phyloP scores from a whole-genome alignment of 2,113 vertebrate species.

The Odocoileus hemionus region DNA sequence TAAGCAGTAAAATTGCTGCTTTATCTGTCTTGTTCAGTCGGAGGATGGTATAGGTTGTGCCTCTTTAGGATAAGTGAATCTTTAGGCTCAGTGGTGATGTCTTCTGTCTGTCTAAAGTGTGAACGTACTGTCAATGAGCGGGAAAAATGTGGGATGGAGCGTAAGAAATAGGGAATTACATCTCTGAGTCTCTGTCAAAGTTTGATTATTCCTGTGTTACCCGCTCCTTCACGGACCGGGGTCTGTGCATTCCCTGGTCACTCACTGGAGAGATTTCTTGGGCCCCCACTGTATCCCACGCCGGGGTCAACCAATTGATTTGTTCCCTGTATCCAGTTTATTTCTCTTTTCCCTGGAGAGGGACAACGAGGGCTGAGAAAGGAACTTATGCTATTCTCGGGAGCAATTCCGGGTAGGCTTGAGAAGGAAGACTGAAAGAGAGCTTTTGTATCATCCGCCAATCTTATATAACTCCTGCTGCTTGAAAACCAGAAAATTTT shows the following conservation, averaged over 20 bases:
- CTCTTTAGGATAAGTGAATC: neutral
- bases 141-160: fast-evolving
- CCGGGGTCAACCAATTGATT: too few relatives aligned
- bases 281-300: fast-evolving
- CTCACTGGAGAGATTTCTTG: neutral
- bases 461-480: neutral
- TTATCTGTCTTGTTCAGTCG: neutral
- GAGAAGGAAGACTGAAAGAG: fast-evolving
- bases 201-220: fast-evolving
- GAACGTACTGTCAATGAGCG: fast-evolving
- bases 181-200: neutral
- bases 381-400: fast-evolving
- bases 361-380: neutral
- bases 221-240: fast-evolving
- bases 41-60: neutral
- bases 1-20: neutral
- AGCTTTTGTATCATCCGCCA: neutral
- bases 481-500: neutral
- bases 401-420: neutral
- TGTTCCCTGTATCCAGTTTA: neutral
- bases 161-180: fast-evolving
- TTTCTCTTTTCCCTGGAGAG: neutral
- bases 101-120: neutral
- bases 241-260: fast-evolving
- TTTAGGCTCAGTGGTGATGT: neutral